Evolutionary conservation across 2,888 invertebrate genomes (phyloP), one percentile per base, ranked within the genome.

Genomic region (Pogonocherus hispidulus): DNA sequence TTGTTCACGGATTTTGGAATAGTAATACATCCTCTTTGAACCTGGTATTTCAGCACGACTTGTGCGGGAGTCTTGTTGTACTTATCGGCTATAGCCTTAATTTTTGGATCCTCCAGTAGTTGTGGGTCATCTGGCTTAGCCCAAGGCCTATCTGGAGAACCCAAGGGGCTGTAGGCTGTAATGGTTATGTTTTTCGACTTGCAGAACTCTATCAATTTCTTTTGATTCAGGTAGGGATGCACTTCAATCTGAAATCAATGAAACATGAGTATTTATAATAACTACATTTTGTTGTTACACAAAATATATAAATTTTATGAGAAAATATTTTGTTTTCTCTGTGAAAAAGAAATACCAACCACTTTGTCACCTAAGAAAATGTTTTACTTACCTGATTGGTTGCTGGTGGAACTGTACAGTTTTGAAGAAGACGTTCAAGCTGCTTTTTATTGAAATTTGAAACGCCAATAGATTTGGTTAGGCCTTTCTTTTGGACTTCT

Each of bases 131-230:
- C 93, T 0, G 93, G 91, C 81, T 92, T 90, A 2, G 92, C 93
- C 92, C 93, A 95, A n/a, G 94, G 94, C 66, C 94, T 88, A 81
- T 94, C 94, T 0, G 94, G 94, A 0, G 93, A 93, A 11, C 94
- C 95, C 19, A 96, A 87, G 0, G 95, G 94, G 77, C 94, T 94
- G 86, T 96, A 97, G 0, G 94, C 95, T 0, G 94, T 94, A 1
- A 96, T 83, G 6, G 86, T 85, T 57, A 96, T 90, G 55, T 88
- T 89, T 16, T 88, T 90, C 0, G 89, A 86, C 73, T 90, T 89
- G 83, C 94, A 92, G 81, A 90, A 93, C 0, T 90, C 89, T 47
- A 91, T 90, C 1, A 96, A 84, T 41, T 91, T 89, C 44, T 86
- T 87, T 81, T 96, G 94, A 70, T 88, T 91, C 63, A 95, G 85